phyloP scores from a whole-genome alignment of 2,888 invertebrate genomes.

The Pheosia gnoma region DNA sequence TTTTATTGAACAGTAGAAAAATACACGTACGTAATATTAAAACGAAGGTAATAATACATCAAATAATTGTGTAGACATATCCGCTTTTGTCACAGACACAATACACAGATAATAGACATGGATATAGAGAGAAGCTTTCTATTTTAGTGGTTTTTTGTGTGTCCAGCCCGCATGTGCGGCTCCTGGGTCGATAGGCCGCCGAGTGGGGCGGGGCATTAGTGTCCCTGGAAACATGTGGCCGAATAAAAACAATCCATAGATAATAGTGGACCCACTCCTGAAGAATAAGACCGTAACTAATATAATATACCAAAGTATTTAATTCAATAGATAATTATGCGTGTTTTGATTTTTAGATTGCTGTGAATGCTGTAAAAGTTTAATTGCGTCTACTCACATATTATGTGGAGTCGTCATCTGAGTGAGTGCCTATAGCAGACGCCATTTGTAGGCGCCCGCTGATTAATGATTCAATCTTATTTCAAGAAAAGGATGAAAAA shows the following conservation, averaged over 20 bases:
- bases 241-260: slow-evolving; percentile 57
- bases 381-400: slow-evolving; percentile 2
- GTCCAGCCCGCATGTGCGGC: slow-evolving; percentile 67
- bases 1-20: no score
- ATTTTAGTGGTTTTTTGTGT: slow-evolving; percentile 37
- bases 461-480: slow-evolving; percentile 43
- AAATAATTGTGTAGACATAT: neutral
- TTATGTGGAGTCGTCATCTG: slow-evolving; percentile 11
- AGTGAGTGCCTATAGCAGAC: slow-evolving; percentile 11
- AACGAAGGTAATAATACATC: neutral
- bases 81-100: neutral
- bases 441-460: slow-evolving; percentile 17
- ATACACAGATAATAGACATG: slow-evolving; percentile 5
- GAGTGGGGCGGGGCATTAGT: slow-evolving; percentile 50
- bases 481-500: slow-evolving; percentile 38
- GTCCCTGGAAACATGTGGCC: slow-evolving; percentile 65
- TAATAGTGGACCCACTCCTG: slow-evolving; percentile 45
- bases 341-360: neutral
- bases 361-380: neutral
- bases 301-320: neutral
- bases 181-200: slow-evolving; percentile 44
- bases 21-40: neutral
- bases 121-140: slow-evolving; percentile 24
- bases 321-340: neutral
- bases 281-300: neutral